A percentile compares a stretch with the other conserved stretches of the same genome.
phyloP scores from a whole-genome alignment of 2,113 vertebrate species.

The Elephas maximus region DNA sequence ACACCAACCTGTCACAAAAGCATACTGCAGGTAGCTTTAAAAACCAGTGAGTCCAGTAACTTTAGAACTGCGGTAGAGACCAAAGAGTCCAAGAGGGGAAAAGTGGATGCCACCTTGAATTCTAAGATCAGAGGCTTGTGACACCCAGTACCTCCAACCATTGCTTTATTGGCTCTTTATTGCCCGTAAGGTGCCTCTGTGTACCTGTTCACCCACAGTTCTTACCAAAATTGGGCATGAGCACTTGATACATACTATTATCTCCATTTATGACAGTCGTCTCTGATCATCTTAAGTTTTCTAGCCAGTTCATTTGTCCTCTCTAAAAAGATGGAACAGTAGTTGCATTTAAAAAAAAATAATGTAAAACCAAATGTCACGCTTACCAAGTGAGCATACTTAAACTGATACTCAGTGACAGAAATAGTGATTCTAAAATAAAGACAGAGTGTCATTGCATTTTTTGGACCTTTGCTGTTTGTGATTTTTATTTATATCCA shows the following conservation, averaged over 20 bases:
- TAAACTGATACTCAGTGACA: constrained; percentile 29
- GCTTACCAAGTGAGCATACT: constrained; percentile 52
- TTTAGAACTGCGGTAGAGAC: constrained; percentile 16
- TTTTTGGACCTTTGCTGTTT: constrained; percentile 50
- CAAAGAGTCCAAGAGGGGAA: background rate
- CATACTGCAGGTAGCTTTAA: background rate
- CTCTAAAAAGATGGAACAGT: background rate
- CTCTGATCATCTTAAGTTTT: constrained; percentile 38
- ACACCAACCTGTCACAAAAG: constrained; percentile 54
- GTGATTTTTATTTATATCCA: constrained; percentile 71
- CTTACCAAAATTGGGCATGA: background rate
- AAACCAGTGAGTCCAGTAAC: background rate
- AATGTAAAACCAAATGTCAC: constrained; percentile 48
- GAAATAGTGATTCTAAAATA: constrained; percentile 69
- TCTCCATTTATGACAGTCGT: background rate
- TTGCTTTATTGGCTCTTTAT: background rate
- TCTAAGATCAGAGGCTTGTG: background rate
- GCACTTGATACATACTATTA: background rate
- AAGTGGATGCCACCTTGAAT: background rate
- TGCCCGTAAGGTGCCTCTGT: background rate
- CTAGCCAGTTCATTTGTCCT: background rate
- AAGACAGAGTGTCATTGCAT: constrained; percentile 45
- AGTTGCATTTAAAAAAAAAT: constrained; percentile 37
- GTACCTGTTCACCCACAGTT: background rate
- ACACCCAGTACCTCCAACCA: background rate